phyloP scores from a whole-genome alignment of 1,140 invertebrate genomes.

The Dinoponera quadriceps region DNA sequence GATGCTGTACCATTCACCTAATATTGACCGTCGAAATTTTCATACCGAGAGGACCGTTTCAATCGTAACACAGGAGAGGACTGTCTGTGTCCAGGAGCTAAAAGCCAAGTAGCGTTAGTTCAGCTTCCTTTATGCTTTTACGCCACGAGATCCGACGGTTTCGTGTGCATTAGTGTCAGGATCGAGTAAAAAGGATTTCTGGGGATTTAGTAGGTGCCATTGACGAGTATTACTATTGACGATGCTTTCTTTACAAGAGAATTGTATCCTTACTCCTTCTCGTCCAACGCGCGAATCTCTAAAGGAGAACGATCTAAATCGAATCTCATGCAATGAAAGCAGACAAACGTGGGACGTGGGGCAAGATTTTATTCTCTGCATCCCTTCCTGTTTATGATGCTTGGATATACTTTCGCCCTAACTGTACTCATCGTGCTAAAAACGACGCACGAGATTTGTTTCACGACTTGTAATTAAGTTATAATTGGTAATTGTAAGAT shows the following conservation, averaged over 20 bases:
- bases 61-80: slow-evolving; percentile 11
- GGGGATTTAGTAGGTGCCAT: slow-evolving; percentile 27
- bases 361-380: slow-evolving; percentile 6
- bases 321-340: not conserved
- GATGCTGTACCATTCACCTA: slow-evolving; percentile 1
- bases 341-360: not conserved
- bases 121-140: slow-evolving; percentile 18
- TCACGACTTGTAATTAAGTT: slow-evolving; percentile 34
- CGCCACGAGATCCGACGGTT: not conserved
- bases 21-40: slow-evolving; percentile 17
- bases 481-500: slow-evolving; percentile 11
- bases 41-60: not conserved
- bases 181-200: slow-evolving; percentile 5
- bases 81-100: slow-evolving; percentile 21
- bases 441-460: not conserved
- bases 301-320: slow-evolving; percentile 5
- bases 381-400: not conserved
- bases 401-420: slow-evolving; percentile 1
- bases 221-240: slow-evolving; percentile 15
- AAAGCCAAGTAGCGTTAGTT: slow-evolving; percentile 10
- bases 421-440: not conserved
- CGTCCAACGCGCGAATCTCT: not conserved
- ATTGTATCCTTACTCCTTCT: not conserved
- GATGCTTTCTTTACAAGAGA: slow-evolving; percentile 27
- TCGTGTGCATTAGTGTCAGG: not conserved